phyloP scores from a whole-genome alignment of 2,888 invertebrate genomes.

The Masnerella sp. region DNA sequence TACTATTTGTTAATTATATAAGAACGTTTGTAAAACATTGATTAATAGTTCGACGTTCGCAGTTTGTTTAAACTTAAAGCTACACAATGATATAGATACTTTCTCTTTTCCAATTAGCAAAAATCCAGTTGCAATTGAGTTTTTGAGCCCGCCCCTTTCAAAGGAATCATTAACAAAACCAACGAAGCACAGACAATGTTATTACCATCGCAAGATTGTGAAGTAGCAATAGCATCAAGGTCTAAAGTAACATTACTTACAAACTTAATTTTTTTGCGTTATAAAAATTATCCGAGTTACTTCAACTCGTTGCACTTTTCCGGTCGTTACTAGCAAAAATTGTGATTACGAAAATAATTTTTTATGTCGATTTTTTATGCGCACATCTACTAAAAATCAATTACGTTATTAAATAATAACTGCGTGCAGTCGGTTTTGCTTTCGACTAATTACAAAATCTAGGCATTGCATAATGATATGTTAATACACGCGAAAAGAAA shows the following conservation, averaged over 20 bases:
- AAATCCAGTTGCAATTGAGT: slow-evolving; percentile 28
- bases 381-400: slow-evolving; percentile 8
- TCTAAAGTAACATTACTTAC: too few species aligned
- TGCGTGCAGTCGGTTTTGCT: slow-evolving; percentile 8
- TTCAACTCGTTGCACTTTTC: background rate
- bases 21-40: too few species aligned
- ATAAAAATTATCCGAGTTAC: slow-evolving; percentile 4
- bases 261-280: slow-evolving; percentile 2
- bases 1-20: too few species aligned
- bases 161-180: slow-evolving; percentile 32
- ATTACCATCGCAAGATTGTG: slow-evolving; percentile 17
- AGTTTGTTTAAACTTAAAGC: too few species aligned
- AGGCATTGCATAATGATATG: slow-evolving; percentile 43
- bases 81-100: too few species aligned
- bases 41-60: too few species aligned
- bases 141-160: slow-evolving; percentile 25
- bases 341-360: background rate
- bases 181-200: slow-evolving; percentile 41
- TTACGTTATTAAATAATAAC: slow-evolving; percentile 25
- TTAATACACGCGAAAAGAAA: slow-evolving; percentile 50
- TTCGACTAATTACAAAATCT: slow-evolving; percentile 39
- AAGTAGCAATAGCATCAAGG: too few species aligned
- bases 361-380: background rate
- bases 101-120: too few species aligned
- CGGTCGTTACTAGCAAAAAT: background rate